Percentiles rank a stretch among this genome's conserved stretches.
These are phyloP conservation scores for Hoplias malabaricus DNA, from an alignment of 2,113 vertebrate species.

Conservation along the genomic window DNA sequence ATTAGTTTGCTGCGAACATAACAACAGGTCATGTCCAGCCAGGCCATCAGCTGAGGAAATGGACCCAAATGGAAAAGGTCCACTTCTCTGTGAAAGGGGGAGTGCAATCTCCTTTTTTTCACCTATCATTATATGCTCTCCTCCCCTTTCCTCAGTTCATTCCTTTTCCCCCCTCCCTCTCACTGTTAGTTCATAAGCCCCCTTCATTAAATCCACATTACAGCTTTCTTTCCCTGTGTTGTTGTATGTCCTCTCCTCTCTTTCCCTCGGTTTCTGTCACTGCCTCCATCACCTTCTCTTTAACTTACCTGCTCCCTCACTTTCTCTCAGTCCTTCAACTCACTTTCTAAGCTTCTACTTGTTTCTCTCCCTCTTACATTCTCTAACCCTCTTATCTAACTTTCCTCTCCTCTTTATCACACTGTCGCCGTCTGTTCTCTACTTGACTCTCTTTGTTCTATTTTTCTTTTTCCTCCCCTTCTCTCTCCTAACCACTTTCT, in stretches of 20 bases:
- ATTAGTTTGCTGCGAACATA: constrained; percentile 71
- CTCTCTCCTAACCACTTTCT: constrained; percentile 23
- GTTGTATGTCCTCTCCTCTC: constrained; percentile 50
- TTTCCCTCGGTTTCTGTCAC: constrained; percentile 49
- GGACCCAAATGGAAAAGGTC: constrained; percentile 62
- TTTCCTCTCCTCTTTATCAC: background rate
- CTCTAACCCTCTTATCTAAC: background rate
- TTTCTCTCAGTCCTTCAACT: too few relatives aligned
- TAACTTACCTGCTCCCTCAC: constrained; percentile 10
- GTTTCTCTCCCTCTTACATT: background rate
- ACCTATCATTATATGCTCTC: constrained; percentile 5
- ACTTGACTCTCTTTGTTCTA: background rate
- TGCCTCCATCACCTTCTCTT: constrained; percentile 35
- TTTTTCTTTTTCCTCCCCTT: constrained; percentile 32
- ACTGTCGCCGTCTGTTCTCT: background rate
- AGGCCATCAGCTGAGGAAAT: constrained; percentile 65
- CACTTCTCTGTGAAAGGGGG: constrained; percentile 47
- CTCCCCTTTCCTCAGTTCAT: constrained; percentile 32
- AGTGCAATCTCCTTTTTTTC: constrained; percentile 50
- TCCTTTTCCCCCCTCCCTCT: constrained; percentile 39
- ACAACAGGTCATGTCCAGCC: constrained; percentile 73
- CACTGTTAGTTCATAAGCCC: constrained; percentile 61
- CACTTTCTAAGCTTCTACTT: too few relatives aligned
- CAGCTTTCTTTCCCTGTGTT: constrained; percentile 45
- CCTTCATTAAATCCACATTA: constrained; percentile 75